A percentile compares a stretch with the other conserved stretches of the same genome.
Conservation (phyloP, 1,140 invertebrate species). For the Atopsyche davidsoni region DNA sequence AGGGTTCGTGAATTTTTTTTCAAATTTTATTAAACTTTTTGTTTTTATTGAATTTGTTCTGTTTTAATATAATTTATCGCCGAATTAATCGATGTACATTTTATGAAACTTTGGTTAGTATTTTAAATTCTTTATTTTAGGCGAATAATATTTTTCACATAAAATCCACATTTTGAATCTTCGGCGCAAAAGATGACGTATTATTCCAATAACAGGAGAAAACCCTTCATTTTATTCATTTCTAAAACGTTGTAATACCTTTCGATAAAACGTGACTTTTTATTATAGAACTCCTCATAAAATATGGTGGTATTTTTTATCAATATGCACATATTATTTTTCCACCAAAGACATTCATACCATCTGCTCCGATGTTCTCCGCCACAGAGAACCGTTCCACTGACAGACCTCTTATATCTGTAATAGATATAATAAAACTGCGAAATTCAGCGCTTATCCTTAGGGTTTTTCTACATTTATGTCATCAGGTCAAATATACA, state of each 20-base stretch:
- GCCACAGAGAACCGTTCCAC: background rate
- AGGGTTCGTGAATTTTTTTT: too few relatives aligned
- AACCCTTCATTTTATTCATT: slow-evolving; percentile 21
- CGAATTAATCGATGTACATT: too few relatives aligned
- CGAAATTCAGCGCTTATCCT: slow-evolving; percentile 26
- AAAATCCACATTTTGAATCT: too few relatives aligned
- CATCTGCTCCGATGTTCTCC: slow-evolving; percentile 13
- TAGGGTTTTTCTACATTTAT: slow-evolving; percentile 15
- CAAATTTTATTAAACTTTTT: too few relatives aligned
- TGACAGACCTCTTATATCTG: slow-evolving; percentile 6
- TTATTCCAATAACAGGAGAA: slow-evolving; percentile 1
- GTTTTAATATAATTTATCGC: too few relatives aligned
- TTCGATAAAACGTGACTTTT: slow-evolving; percentile 27
- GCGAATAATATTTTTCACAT: too few relatives aligned
- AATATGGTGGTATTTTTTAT: slow-evolving; percentile 21
- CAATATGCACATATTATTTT: slow-evolving; percentile 25
- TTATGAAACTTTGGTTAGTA: too few relatives aligned
- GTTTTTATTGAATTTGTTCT: too few relatives aligned
- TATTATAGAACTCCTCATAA: slow-evolving; percentile 26
- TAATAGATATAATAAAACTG: slow-evolving; percentile 27
- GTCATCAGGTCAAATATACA: slow-evolving; percentile 29
- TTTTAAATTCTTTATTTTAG: too few relatives aligned
- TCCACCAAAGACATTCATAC: slow-evolving; percentile 12
- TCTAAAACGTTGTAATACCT: slow-evolving; percentile 21
- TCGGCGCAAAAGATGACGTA: too few relatives aligned